Evolutionary conservation across 2,888 invertebrate genomes (phyloP), one percentile per base, ranked within the genome.

Genomic region (Cylloceria caligata): DNA sequence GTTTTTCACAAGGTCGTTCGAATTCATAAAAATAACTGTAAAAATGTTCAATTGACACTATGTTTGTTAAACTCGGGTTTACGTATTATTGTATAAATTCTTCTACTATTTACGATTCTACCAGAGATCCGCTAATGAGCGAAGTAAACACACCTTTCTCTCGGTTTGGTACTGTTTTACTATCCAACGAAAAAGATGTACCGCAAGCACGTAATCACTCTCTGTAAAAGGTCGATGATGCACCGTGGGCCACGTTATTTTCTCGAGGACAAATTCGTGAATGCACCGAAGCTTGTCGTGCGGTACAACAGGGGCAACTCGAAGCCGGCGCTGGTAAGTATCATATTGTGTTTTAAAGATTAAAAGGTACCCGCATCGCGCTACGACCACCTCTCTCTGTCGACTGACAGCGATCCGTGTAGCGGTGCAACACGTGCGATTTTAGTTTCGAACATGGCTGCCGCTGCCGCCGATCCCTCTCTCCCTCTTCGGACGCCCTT

Each of bases 401-500:
- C 84, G 84, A 86, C 86, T 86, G 84, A 86, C 86, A 86, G 84
- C 83, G 78, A 75, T 85, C 65, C 71, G 74, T 73, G 83, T 80
- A 71, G 71, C 82, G 84, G 84, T 83, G 78, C 73, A 86, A 84
- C 89, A 86, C 87, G 87, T 87, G 88, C 86, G 86, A 84, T 83
- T 85, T 76, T 83, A 83, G 83, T 79, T 84, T 83, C 84, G 82
- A 88, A 87, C 87, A 88, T 88, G 87, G 87, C 86, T 65, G 86
- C 85, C 80, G 79, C 85, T 77, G 80, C 81, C 85, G 83, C 64
- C 76, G 80, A 65, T 75, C 80, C 42, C 67, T 39, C 72, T 64
- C 47, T 16, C 34, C 49, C 47, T 13, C 57, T n/a, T 13, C 74
- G 34, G 16, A n/a, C 64, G 11, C 57, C 57, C 45, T 67, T 62